These are phyloP conservation scores for Aramus guarauna DNA, from an alignment of 2,113 vertebrate species.

Conservation along the genomic window DNA sequence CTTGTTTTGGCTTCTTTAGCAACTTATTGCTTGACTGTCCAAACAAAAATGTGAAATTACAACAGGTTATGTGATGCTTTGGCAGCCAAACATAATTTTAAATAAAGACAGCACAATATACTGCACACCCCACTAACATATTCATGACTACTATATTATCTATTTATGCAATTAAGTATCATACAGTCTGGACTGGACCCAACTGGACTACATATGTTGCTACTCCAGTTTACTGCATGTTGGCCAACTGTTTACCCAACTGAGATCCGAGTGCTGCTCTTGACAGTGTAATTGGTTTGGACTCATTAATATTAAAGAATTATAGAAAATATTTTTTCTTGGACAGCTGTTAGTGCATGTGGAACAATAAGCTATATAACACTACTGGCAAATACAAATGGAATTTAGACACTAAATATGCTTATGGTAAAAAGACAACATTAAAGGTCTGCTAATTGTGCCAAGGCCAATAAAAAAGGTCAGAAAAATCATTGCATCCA, in stretches of 20 bases:
- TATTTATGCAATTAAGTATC: conserved; percentile 60
- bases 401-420: background rate
- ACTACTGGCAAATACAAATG: background rate
- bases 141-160: conserved; percentile 43
- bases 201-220: conserved; percentile 58
- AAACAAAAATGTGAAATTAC: conserved; percentile 51
- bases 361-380: conserved; percentile 31
- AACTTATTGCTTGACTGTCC: conserved; percentile 48
- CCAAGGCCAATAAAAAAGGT: background rate
- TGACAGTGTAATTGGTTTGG: conserved; percentile 50
- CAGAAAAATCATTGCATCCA: background rate
- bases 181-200: conserved; percentile 51
- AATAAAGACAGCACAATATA: conserved; percentile 53
- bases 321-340: conserved; percentile 44
- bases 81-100: conserved; percentile 13
- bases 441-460: background rate
- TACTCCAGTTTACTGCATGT: conserved; percentile 47
- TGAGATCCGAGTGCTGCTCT: conserved; percentile 30
- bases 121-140: conserved; percentile 28
- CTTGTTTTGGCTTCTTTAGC: conserved; percentile 38
- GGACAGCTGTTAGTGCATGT: conserved; percentile 34
- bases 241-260: conserved; percentile 68
- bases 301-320: conserved; percentile 60
- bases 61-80: conserved; percentile 48
- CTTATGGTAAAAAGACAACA: background rate